A percentile compares a stretch with the other conserved stretches of the same genome.
Conservation (phyloP, 2,113 vertebrate genomes). For the Poeciliopsis turrubarensis region DNA sequence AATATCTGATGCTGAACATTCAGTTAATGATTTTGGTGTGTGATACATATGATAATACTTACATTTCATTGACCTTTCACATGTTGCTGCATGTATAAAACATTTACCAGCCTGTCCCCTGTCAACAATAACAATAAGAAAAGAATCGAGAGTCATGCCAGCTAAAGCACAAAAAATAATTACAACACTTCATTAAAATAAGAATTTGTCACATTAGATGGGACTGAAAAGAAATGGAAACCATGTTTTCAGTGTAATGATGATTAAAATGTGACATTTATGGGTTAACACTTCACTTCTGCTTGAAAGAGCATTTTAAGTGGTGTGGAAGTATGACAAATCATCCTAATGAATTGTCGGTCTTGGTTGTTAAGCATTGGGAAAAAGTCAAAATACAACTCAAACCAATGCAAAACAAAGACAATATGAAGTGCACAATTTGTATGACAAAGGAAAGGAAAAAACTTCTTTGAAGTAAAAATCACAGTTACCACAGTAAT, state of each 20-base stretch:
- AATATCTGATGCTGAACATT: constrained; percentile 64
- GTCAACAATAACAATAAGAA: constrained; percentile 1
- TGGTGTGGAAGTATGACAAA: too few relatives aligned
- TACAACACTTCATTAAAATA: constrained; percentile 28
- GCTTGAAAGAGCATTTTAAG: too few relatives aligned
- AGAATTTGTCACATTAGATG: not conserved
- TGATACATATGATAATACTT: constrained; percentile 73
- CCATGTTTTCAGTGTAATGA: constrained; percentile 11
- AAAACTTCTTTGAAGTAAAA: too few relatives aligned
- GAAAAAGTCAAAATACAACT: too few relatives aligned
- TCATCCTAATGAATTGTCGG: not conserved
- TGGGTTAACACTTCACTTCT: not conserved
- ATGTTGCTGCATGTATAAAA: constrained; percentile 54
- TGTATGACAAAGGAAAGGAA: too few relatives aligned
- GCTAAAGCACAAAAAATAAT: constrained; percentile 18
- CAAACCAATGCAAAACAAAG: too few relatives aligned
- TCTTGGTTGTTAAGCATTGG: constrained; percentile 28
- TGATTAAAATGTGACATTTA: constrained; percentile 36
- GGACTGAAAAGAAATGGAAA: constrained; percentile 4
- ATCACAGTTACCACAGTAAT: too few relatives aligned
- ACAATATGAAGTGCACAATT: too few relatives aligned
- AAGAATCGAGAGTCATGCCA: not conserved
- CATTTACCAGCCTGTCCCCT: constrained; percentile 14
- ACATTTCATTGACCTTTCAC: constrained; percentile 68
- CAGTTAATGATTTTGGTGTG: constrained; percentile 62